Conservation (phyloP, 2,113 vertebrate species). For the Chionis minor region DNA sequence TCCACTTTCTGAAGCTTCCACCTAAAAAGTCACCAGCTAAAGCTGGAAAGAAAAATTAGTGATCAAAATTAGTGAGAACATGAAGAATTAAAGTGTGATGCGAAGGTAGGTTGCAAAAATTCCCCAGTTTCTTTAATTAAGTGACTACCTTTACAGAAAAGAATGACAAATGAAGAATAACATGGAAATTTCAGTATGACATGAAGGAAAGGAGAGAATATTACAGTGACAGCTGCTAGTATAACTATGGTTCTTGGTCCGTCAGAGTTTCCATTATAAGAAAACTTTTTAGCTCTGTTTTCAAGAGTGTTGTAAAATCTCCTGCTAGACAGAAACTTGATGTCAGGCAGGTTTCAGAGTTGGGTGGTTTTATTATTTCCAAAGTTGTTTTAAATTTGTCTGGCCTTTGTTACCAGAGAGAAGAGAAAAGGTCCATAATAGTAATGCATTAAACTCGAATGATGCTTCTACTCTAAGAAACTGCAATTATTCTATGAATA, state of each 20-base stretch:
- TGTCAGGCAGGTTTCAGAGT: not conserved
- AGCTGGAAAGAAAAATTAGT: not conserved
- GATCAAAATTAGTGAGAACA: not conserved
- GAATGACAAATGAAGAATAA: constrained; percentile 2
- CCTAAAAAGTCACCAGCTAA: not conserved
- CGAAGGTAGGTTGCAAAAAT: not conserved
- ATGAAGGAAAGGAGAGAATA: not conserved
- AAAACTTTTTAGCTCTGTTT: not conserved
- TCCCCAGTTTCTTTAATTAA: not conserved
- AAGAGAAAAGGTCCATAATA: not conserved
- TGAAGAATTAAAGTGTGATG: not conserved
- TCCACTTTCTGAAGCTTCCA: not conserved
- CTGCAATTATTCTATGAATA: not conserved
- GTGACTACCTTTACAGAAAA: not conserved
- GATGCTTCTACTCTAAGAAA: not conserved
- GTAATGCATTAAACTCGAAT: not conserved
- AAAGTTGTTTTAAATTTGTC: not conserved
- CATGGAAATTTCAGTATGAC: constrained; percentile 1
- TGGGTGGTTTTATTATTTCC: not conserved
- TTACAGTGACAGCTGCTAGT: not conserved
- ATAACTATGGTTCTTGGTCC: not conserved
- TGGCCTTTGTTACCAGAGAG: not conserved
- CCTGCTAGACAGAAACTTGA: not conserved
- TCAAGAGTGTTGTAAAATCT: not conserved
- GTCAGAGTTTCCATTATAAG: not conserved